Base-by-base conservation (phyloP, 2,113 vertebrate genomes). In the Psephotus haematonotus region DNA sequence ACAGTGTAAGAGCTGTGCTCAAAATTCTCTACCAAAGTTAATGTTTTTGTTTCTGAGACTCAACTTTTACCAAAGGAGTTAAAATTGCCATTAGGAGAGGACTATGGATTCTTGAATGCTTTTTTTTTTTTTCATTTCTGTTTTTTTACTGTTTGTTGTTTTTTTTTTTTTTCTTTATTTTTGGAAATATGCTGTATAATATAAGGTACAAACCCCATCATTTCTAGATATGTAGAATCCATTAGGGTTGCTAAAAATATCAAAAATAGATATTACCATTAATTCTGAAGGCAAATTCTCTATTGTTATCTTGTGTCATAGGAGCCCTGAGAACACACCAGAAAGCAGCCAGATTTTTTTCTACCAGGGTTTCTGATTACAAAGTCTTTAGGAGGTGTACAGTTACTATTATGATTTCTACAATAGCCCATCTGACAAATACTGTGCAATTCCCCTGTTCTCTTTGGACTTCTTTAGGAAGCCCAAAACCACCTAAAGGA, bases 381-480 rank as follows among this genome's bases (percentile, higher is more conserved):
- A 79, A 31, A 59, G 6, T 16, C 44, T 64, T 78, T 47, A 71
- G 65, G 35, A 89, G 16, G 28, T 46, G 3, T 33, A 7, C 13
- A 88, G 17, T 33, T 49, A 37, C 17, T 17, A 33, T 35, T 25
- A 17, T 17, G 25, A 28, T 7, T 94, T 71, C 52, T 82, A 46
- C 22, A 57, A 7, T 35, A 23, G 49, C 14, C 8, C 35, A 18
- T 47, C 28, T 76, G 47, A 55, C 31, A 90, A 82, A 72, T 1
- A 31, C 1, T 10, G 13, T 52, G 33, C 10, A 76, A 9, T 6
- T 68, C 17, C 6, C 2, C 0, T 24, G 6, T 53, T 53, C 35
- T 75, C 39, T 76, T 43, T 11, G 23, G 19, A 4, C 10, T 71
- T 37, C 39, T 69, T 63, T 33, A 55, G 20, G 22, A 75, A 12